Conservation (phyloP, 92 coral and sea anemone species). For the Parazoanthus atlanticus region DNA sequence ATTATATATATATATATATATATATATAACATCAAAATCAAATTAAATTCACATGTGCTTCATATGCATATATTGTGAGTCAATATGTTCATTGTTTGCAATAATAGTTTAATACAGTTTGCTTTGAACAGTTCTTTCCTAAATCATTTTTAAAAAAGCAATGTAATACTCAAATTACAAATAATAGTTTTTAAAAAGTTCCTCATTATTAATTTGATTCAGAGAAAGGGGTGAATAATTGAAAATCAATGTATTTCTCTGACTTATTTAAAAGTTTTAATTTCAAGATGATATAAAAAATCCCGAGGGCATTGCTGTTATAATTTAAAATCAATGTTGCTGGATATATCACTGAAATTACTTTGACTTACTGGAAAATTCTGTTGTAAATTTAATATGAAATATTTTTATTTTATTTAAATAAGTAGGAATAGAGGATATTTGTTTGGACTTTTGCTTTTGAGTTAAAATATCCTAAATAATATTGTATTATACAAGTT, state of each 20-base stretch:
- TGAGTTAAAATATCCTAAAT: too few species aligned
- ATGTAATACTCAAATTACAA: neutral
- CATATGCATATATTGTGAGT: neutral
- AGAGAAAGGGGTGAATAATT: too few species aligned
- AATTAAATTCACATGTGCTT: neutral
- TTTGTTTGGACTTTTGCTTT: too few species aligned
- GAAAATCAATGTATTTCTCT: too few species aligned
- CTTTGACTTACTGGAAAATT: neutral
- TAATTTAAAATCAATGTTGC: neutral
- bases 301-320: neutral
- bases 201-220: too few species aligned
- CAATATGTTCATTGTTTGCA: neutral
- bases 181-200: neutral
- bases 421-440: too few species aligned
- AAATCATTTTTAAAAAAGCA: neutral
- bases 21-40: neutral
- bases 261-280: neutral
- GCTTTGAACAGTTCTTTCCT: neutral
- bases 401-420: neutral
- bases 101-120: neutral
- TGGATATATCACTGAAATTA: neutral
- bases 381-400: neutral
- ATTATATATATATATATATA: neutral
- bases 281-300: neutral
- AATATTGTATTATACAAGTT: too few species aligned